A percentile compares a stretch with the other conserved stretches of the same genome.
phyloP scores from a whole-genome alignment of 1,140 invertebrate species.

The Eufriesea mexicana region DNA sequence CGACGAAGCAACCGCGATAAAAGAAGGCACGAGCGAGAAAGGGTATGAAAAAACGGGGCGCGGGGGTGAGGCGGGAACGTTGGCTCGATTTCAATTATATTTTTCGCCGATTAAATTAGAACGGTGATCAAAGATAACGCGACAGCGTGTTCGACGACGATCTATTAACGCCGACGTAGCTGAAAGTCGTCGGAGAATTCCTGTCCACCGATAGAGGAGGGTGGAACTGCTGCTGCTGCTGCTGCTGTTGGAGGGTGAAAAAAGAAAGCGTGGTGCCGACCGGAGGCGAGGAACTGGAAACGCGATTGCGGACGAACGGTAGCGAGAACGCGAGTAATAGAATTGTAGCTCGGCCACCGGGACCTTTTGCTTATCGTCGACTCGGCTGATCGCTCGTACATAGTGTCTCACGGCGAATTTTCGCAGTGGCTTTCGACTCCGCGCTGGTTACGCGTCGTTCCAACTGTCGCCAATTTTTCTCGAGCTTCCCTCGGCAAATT shows the following conservation, averaged over 20 bases:
- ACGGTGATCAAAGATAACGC: conserved; percentile 34
- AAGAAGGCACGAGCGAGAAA: neutral
- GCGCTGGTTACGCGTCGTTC: no score
- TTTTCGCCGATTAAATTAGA: conserved; percentile 45
- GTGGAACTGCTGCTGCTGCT: neutral
- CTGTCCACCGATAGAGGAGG: neutral
- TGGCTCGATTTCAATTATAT: conserved; percentile 48
- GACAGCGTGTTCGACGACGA: conserved; percentile 32
- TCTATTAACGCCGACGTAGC: conserved; percentile 45
- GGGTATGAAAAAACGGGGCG: no score
- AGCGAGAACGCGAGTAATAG: conserved; percentile 54
- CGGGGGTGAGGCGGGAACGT: neutral
- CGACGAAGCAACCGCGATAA: neutral
- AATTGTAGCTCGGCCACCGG: conserved; percentile 49
- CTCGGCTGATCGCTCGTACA: conserved; percentile 23
- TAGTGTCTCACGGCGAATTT: neutral
- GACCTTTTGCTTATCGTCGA: conserved; percentile 42
- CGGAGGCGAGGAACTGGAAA: conserved; percentile 51
- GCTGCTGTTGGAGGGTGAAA: neutral
- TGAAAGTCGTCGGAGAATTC: conserved; percentile 36
- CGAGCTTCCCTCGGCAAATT: no score
- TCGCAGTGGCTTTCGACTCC: no score
- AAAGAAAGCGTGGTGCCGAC: conserved; percentile 32
- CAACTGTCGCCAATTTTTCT: neutral
- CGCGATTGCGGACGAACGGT: conserved; percentile 50